A percentile compares a stretch with the other conserved stretches of the same genome.
phyloP scores from a whole-genome alignment of 2,113 vertebrate genomes.

The Falcunculus frontatus region DNA sequence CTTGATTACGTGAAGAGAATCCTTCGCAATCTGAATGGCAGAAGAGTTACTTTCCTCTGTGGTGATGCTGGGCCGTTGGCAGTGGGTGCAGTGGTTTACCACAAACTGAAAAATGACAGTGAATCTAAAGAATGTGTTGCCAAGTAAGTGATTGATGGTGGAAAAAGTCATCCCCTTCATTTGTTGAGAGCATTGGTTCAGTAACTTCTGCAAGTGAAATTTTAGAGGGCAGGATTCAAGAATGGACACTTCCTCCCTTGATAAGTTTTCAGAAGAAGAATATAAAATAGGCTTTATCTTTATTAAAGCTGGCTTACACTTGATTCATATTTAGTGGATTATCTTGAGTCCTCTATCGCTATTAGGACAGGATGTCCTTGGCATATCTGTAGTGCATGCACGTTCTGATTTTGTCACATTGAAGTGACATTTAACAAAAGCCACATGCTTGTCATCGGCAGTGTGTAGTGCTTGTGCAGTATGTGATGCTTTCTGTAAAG shows the following conservation, averaged over 20 bases:
- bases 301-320: neutral
- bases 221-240: neutral
- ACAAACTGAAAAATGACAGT: conserved; percentile 79
- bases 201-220: neutral
- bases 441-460: fast-evolving
- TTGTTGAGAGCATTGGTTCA: neutral
- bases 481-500: neutral
- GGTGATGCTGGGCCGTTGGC: conserved; percentile 93
- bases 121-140: conserved; percentile 88
- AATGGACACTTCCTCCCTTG: neutral
- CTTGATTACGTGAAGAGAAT: conserved; percentile 91
- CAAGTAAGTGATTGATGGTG: conserved; percentile 73
- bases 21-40: conserved; percentile 87
- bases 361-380: neutral
- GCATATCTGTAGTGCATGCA: neutral
- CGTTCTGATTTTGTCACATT: neutral
- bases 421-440: conserved; percentile 13
- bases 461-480: neutral
- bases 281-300: neutral
- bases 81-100: conserved; percentile 89
- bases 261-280: neutral
- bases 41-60: conserved; percentile 92
- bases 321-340: neutral
- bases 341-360: neutral
- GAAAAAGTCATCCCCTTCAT: neutral